Evolutionary conservation across 2,888 invertebrate species (phyloP), one percentile per base, ranked within the genome.

Genomic region (Synanthedon tipuliformis): DNA sequence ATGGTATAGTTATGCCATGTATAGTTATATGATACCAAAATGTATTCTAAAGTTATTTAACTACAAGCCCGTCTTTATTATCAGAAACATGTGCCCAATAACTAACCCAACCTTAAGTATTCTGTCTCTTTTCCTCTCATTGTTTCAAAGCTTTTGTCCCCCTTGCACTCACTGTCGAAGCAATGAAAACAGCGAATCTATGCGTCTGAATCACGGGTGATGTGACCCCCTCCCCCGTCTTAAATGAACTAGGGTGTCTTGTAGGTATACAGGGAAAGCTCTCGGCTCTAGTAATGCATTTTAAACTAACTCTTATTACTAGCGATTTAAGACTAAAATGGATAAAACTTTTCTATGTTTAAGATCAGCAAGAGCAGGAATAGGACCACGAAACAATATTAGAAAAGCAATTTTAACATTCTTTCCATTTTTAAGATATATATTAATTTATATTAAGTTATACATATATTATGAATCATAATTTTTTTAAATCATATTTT

Each of bases 111-210:
- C 78, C 78, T 75, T 75, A 70, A 63, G 66, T 63, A 59, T 58
- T 64, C 61, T 60, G 57, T 79, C 75, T 65, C 70, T 63, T 65
- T 79, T 68, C 57, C 67, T 57, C 81, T 56, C 63, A 66, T 60
- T 62, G 62, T 67, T 60, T 67, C 66, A 61, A 62, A 60, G 62
- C 57, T 53, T 54, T 56, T 62, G 8, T 78, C 78, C 61, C 69
- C 53, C 63, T 84, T 74, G 55, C 77, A 74, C 82, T 55, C 71
- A 75, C 76, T 74, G 80, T 76, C 72, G 73, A 77, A 75, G 78
- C 78, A 79, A 79, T 81, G 84, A 82, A 83, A 85, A 80, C 73
- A 74, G 76, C 75, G 82, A 84, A 84, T 84, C 84, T 81, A 81
- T 83, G 80, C 78, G 80, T 70, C 75, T 78, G 84, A 83, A 84